Percentiles rank a stretch among this genome's conserved stretches.
These are phyloP conservation scores for Corythoichthys haematopterus DNA, from an alignment of 2,113 vertebrate species.

Conservation along the genomic window DNA sequence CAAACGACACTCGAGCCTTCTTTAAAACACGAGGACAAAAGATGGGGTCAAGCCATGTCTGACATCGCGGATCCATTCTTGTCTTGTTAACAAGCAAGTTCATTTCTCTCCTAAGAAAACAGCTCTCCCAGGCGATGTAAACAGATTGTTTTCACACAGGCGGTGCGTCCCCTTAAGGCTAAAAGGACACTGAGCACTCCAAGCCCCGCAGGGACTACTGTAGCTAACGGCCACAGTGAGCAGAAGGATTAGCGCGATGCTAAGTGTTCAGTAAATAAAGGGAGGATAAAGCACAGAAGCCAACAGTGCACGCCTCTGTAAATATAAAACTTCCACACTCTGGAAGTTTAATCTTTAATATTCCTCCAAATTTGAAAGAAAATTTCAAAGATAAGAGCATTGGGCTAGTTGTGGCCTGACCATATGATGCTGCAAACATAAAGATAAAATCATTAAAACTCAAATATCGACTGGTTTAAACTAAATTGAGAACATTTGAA, in stretches of 20 bases:
- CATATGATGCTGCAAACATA: no score
- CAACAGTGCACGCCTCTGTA: not conserved
- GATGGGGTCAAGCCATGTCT: not conserved
- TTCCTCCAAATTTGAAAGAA: not conserved
- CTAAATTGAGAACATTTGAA: no score
- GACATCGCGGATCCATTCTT: not conserved
- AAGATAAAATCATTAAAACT: no score
- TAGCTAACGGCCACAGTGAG: not conserved
- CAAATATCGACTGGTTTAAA: no score
- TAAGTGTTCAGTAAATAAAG: conserved; percentile 24
- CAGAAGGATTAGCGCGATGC: conserved; percentile 4
- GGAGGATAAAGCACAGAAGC: not conserved
- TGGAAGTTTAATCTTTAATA: not conserved
- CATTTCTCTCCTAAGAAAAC: not conserved
- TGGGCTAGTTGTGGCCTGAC: no score
- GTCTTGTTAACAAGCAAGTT: not conserved
- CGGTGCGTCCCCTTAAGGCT: not conserved
- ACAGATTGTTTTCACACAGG: not conserved
- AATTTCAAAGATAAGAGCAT: no score
- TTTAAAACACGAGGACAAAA: not conserved
- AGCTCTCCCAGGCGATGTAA: not conserved
- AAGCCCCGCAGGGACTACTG: not conserved
- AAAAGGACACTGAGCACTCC: not conserved
- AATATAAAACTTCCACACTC: not conserved
- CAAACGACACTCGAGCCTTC: not conserved